Base-by-base conservation (phyloP, 1,140 invertebrate genomes). In the Euglossa dilemma region DNA sequence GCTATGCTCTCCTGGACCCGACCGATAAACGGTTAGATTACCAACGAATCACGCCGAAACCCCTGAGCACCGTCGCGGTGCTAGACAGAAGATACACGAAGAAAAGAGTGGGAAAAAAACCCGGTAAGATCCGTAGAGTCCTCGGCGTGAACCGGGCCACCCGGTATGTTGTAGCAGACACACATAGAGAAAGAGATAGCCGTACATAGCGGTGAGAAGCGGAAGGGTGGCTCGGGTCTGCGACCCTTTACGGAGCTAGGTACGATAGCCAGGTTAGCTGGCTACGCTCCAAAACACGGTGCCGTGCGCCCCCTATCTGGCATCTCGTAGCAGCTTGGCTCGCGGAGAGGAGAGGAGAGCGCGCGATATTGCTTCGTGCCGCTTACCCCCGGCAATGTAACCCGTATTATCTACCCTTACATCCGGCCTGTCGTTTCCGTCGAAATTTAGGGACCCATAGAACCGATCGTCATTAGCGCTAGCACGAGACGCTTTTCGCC, bases 281-380 rank as follows among this genome's bases (percentile, higher is more conserved):
- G 87, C 87, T 84, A 78, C 64, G 87, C 87, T 89, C 87, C 87
- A 88, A 89, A 89, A 89, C 77, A 81, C 63, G 72, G 61, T 77
- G 80, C 57, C 73, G 67, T 87, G 86, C 84, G 69, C 73, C 84
- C 69, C 73, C 80, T 89, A 86, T 89, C 87, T 88, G 77, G 67
- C 84, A 86, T 89, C 87, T 88, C 86, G 69, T 71, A 88, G 80
- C 87, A 88, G 87, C 80, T 89, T 88, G 84, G 86, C 61, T 76
- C 85, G 47, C 78, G 73, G 70, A 80, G 78, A 80, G 50, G 4
- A 36, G 36, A 36, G 36, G 36, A 71, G 47, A 71, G 47, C 78
- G 78, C 85, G 83, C 84, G 87, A 78, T 89, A 89, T 89, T 89
- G 80, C 87, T 67, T 84, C 80, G 59, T 80, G 77, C 59, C 72